Base-by-base conservation (phyloP, 2,113 vertebrate species). In the Oryzias javanicus region DNA sequence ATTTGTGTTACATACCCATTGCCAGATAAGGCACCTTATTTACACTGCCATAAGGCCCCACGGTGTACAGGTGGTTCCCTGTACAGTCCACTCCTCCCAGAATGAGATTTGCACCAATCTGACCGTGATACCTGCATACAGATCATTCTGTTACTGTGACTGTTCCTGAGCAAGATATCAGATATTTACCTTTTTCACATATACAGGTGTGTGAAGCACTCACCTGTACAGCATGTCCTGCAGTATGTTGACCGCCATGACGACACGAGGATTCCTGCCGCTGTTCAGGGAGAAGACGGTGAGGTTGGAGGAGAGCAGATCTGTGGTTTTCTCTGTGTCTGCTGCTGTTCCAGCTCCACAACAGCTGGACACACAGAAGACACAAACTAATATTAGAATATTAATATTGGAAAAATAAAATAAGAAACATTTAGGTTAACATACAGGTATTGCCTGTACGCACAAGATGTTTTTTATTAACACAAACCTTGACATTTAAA, bases 71-170 rank as follows among this genome's bases (percentile, higher is more conserved):
- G 51, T 94, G 92, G 17, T 79, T 90, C 0, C 94, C 94, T 0
- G 79, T 88, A 5, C 85, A 71, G 48, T 95, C 94, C 4, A 93
- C 88, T 4, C 94, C 94, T 0, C 94, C 94, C 2, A 95, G 83
- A 0, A 95, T 88, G 5, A 95, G 88, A 48, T 49, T 89, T 0
- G 94, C 92, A 0, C 93, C 91, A 20, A 95, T 91, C 4, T 91
- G 90, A 1, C 94, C 94, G 0, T 19, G 89, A 70, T 94, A 94
- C 83, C 94, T 95, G 51, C 66, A 15, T 6, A 0, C 18, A 19
- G 17, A 45, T 14, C 1, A 2, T 3, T 14, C 14, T 14, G 22
- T 24, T 50, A 14, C 49, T 15, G 5, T 48, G 10, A 18, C 10
- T 35, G 6, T n/a, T 12, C 3, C 10, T 35, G 10, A 35, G 35